Base-by-base conservation (phyloP, 2,113 vertebrate species). In the Paralichthys olivaceus region DNA sequence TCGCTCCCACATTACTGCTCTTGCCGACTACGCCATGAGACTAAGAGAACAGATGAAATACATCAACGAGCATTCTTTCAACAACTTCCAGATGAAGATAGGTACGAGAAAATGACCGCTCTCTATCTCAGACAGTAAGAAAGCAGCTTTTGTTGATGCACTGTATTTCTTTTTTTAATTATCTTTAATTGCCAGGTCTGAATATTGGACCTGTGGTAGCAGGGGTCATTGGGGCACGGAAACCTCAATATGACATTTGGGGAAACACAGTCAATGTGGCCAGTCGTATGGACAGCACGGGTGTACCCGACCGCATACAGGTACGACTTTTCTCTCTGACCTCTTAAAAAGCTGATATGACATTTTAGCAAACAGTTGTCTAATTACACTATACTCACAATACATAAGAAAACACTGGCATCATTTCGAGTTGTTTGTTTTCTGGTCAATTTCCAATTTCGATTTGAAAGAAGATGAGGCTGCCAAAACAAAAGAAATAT, bases 21-120 rank as follows among this genome's bases (percentile, higher is more conserved):
- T 97, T 5, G 97, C 96, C 0, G 96, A 97, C 92, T 98, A 97
- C 1, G 95, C 97, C 89, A 98, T 97, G 96, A 92, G 95, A 56
- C 96, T 97, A 68, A 95, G 97, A 90, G 96, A 97, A 79, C 96
- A 97, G 92, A 97, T 98, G 96, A 96, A 96, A 75, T 96, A 97
- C 88, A 97, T 97, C 88, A 97, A 98, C 0, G 97, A 97, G 91
- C 97, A 97, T 87, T 98, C 96, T 87, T 98, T 97, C 94, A 97
- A 98, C 92, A 97, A 97, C 82, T 97, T 98, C 94, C 96, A 97
- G 93, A 97, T 98, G 97, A 97, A 98, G 91, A 97, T 97, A 13
- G 97, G 97, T 96, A 60, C 91, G 91, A 17, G 58, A 26, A 28
- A 19, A 19, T 28, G 1, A 62, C 25, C 17, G 12, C 3, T 17